phyloP scores from a whole-genome alignment of 2,888 invertebrate species.

The Paralinhomoeus sp. region DNA sequence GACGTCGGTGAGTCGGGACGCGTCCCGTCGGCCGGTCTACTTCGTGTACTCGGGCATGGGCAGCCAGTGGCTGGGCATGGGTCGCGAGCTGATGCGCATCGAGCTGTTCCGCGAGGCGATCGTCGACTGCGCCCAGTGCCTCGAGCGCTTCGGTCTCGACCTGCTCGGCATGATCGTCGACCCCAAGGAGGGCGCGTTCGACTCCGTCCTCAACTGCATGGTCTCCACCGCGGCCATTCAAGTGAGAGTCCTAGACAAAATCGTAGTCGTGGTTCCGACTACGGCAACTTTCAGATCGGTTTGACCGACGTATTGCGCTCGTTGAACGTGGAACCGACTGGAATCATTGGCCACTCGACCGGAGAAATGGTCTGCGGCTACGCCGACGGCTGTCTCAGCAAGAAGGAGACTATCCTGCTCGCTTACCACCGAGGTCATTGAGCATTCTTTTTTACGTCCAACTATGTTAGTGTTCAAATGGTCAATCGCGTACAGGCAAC shows the following conservation, averaged over 20 bases:
- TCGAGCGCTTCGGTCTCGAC: conserved; percentile 54
- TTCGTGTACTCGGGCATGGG: conserved; percentile 90
- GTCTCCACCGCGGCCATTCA: conserved; percentile 77
- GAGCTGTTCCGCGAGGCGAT: background rate
- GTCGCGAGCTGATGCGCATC: conserved; percentile 16
- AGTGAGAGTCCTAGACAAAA: too few species aligned
- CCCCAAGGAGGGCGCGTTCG: conserved; percentile 41
- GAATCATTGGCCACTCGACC: conserved; percentile 73
- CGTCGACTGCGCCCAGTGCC: conserved; percentile 26
- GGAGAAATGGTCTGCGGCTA: conserved; percentile 80
- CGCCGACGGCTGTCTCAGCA: conserved; percentile 73
- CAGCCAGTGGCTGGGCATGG: conserved; percentile 84
- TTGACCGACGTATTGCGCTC: background rate
- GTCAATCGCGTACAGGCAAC: too few species aligned
- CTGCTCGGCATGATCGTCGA: conserved; percentile 38
- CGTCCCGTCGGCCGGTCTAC: conserved; percentile 41
- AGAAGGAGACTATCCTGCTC: conserved; percentile 68
- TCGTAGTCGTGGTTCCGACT: too few species aligned
- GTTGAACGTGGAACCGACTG: conserved; percentile 43
- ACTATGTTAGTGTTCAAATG: too few species aligned
- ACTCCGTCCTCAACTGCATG: conserved; percentile 54
- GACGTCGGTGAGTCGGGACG: too few species aligned
- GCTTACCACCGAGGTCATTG: conserved; percentile 65
- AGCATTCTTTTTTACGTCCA: too few species aligned
- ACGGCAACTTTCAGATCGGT: background rate